Percentiles rank a stretch among this genome's conserved stretches.
Conservation (phyloP, 2,113 vertebrate genomes). For the Gallinago paraguaiae region DNA sequence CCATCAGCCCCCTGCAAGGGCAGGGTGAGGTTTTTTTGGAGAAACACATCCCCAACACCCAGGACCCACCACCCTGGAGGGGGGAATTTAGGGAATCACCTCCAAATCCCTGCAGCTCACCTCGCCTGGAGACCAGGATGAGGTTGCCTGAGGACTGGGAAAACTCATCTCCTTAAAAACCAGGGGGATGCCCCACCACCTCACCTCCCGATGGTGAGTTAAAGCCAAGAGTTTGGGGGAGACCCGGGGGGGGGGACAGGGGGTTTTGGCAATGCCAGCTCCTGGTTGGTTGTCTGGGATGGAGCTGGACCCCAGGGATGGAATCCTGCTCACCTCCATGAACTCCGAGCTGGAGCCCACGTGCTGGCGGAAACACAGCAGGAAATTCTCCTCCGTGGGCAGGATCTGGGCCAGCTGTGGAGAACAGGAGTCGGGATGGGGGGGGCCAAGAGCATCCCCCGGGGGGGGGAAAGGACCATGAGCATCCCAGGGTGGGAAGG, state of each 20-base stretch:
- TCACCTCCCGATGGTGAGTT: not conserved
- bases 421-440: not conserved
- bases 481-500: not conserved
- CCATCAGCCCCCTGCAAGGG: too few species aligned
- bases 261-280: not conserved
- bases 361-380: slow-evolving; percentile 93
- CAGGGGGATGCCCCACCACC: too few species aligned
- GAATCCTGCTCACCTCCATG: slow-evolving; percentile 85
- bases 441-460: not conserved
- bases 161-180: not conserved
- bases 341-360: slow-evolving; percentile 92
- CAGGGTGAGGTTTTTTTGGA: rapidly evolving
- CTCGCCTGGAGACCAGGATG: rapidly evolving
- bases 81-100: not conserved
- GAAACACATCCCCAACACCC: too few species aligned
- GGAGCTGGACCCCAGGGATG: rapidly evolving
- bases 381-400: slow-evolving; percentile 96
- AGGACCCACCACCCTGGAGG: rapidly evolving
- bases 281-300: rapidly evolving
- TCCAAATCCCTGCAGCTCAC: not conserved
- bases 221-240: not conserved
- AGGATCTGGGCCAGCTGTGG: slow-evolving; percentile 93
- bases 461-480: rapidly evolving
- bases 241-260: rapidly evolving
- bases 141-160: not conserved